Evolutionary conservation across 2,113 vertebrate species (phyloP), one percentile per base, ranked within the genome.

Genomic region (Nibea coibor): DNA sequence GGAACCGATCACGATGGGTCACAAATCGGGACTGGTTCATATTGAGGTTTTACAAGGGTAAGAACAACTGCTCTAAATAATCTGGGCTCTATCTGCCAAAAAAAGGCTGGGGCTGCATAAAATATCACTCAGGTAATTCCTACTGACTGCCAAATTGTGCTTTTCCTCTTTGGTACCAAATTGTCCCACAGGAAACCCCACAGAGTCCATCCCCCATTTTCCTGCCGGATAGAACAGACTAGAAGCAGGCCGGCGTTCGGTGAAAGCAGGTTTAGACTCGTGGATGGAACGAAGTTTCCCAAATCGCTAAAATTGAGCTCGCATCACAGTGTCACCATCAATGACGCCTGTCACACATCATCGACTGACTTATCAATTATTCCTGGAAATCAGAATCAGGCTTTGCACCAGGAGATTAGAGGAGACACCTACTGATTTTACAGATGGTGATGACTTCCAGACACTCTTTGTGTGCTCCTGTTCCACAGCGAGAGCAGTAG

Each of bases 401-500:
- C 15, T 81, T 48, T 72, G 68, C 45, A 57, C 0, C 8, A 28
- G 24, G 66, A 53, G 19, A 70, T 42, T 11, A 63, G 47, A 80
- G 72, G 64, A 72, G 78, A 85, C 71, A 96, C 97, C 94, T 95
- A 99, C 98, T 96, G 4, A 96, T 97, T 94, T 96, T 98, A 93
- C 98, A 99, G 91, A 97, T 97, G 53, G 97, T 97, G 83, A 97
- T 97, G 71, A 96, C 93, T 87, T 99, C 98, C 92, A 99, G 93
- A 84, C 98, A 99, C 91, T 99, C 98, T 90, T 99, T 99, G 85
- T 99, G 98, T 1, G 96, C 98, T 26, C 97, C 98, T 0, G 96
- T 95, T 22, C 97, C 98, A 75, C 98, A 99, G 83, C 93, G 96
- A 67, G 96, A 94, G 81, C 98, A 99, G 91, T 95, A 96, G 84